Conservation (phyloP, 2,113 vertebrate genomes). For the Siniperca chuatsi region DNA sequence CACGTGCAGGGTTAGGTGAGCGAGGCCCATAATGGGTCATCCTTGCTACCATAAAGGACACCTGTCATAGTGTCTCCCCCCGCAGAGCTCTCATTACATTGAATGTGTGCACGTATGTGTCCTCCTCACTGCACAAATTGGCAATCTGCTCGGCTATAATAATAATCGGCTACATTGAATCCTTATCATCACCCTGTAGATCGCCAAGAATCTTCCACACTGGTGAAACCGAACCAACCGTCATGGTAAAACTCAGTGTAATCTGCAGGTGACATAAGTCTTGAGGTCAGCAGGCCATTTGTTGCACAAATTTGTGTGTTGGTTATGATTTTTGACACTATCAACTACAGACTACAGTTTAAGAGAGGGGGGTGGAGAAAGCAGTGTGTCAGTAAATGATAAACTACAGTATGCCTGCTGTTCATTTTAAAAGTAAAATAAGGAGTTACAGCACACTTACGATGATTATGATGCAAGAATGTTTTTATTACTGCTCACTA, state of each 20-base stretch:
- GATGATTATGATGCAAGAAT: conserved; percentile 2
- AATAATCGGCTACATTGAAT: conserved; percentile 13
- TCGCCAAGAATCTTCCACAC: not conserved
- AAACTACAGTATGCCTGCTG: not conserved
- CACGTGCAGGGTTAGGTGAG: not conserved
- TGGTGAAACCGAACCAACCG: not conserved
- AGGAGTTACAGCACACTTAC: not conserved
- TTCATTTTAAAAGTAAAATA: not conserved
- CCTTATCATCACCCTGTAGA: not conserved
- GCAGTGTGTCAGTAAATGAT: not conserved
- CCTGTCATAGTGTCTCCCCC: conserved; percentile 5
- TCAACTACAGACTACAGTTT: not conserved
- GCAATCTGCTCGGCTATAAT: conserved; percentile 21
- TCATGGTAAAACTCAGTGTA: not conserved
- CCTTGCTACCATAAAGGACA: not conserved
- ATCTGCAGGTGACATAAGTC: not conserved
- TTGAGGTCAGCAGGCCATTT: not conserved
- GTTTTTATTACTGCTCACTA: not conserved
- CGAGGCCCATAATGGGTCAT: not conserved
- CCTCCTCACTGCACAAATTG: conserved; percentile 2
- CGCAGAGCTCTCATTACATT: conserved; percentile 11
- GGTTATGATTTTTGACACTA: not conserved
- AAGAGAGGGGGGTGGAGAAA: not conserved
- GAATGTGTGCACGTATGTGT: not conserved
- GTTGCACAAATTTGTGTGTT: not conserved